phyloP scores from a whole-genome alignment of 2,888 invertebrate genomes.

The Lasioglossum vierecki region DNA sequence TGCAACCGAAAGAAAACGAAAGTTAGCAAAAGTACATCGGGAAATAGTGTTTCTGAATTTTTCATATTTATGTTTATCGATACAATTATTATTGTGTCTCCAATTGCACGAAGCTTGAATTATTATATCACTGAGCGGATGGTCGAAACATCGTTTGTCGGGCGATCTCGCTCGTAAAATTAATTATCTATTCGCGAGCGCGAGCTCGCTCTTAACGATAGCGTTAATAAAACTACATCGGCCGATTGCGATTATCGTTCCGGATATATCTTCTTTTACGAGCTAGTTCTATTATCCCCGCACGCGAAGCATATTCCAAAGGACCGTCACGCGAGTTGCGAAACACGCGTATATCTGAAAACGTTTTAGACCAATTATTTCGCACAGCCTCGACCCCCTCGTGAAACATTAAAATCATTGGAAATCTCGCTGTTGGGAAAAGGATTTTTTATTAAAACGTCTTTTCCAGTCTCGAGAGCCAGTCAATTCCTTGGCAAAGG shows the following conservation, averaged over 20 bases:
- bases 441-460: background rate
- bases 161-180: constrained; percentile 30
- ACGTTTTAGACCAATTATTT: background rate
- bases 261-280: constrained; percentile 38
- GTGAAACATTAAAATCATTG: background rate
- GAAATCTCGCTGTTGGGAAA: background rate
- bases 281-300: constrained; percentile 19
- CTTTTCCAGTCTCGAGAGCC: background rate
- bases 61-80: background rate
- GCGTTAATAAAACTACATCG: constrained; percentile 40
- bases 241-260: constrained; percentile 36
- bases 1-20: constrained; percentile 48
- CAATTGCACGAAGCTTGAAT: background rate
- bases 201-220: constrained; percentile 21
- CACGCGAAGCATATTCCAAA: constrained; percentile 14
- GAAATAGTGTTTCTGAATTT: background rate
- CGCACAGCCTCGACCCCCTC: background rate
- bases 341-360: constrained; percentile 26
- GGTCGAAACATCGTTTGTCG: background rate
- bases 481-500: background rate
- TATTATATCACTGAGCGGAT: constrained; percentile 4
- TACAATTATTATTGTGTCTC: background rate
- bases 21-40: constrained; percentile 23
- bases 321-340: constrained; percentile 44
- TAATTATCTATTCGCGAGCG: constrained; percentile 39